Percentiles rank a stretch among this genome's conserved stretches.
phyloP scores from a whole-genome alignment of 2,113 vertebrate genomes.

The Alaudala cheleensis region DNA sequence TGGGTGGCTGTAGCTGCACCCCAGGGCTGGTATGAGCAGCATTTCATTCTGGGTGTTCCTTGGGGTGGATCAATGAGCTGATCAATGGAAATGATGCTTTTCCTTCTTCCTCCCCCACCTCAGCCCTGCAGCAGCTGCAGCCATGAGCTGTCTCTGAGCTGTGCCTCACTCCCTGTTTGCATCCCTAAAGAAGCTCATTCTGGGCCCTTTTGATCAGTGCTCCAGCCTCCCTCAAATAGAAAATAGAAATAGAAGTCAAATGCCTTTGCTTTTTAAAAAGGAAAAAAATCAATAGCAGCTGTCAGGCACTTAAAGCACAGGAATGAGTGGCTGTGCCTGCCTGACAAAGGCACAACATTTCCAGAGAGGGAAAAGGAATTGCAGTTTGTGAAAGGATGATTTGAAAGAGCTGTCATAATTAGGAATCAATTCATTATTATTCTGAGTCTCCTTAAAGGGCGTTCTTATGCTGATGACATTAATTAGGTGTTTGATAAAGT shows the following conservation, averaged over 20 bases:
- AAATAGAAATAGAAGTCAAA: slow-evolving; percentile 61
- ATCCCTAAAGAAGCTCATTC: background rate
- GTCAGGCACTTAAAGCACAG: slow-evolving; percentile 25
- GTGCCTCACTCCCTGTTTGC: background rate
- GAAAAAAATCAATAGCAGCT: slow-evolving; percentile 49
- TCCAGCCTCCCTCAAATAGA: slow-evolving; percentile 29
- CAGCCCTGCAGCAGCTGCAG: background rate
- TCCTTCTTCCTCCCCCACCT: background rate
- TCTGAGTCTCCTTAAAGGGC: slow-evolving; percentile 34
- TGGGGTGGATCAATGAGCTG: background rate
- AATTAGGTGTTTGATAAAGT: slow-evolving; percentile 60
- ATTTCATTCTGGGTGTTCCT: fast-evolving
- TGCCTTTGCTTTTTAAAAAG: slow-evolving; percentile 35
- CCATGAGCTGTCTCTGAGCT: background rate
- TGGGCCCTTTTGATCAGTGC: background rate
- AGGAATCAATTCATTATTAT: slow-evolving; percentile 44
- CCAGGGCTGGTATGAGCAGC: background rate
- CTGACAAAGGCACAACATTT: background rate
- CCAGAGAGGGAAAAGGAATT: slow-evolving; percentile 3
- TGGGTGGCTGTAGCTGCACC: background rate
- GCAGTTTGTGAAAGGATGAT: slow-evolving; percentile 34
- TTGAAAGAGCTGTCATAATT: slow-evolving; percentile 67
- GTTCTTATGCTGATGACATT: slow-evolving; percentile 35
- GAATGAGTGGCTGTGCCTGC: slow-evolving; percentile 40
- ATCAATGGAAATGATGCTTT: background rate